Evolutionary conservation across 1,140 invertebrate species (phyloP).

Genomic region (Bombyx mandarina): DNA sequence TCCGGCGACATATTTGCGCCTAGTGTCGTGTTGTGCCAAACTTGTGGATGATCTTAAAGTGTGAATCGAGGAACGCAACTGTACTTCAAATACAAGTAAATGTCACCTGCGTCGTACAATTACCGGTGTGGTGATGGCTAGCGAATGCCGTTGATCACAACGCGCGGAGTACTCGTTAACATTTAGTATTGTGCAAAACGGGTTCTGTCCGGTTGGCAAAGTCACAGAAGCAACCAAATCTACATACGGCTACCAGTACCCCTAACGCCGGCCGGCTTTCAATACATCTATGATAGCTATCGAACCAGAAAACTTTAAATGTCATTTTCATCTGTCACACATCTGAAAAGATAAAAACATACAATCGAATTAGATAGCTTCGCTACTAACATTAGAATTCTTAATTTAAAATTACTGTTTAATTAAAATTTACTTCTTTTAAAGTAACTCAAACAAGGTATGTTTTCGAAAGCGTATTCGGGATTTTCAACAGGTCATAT

Average conservation of each 20-base stretch:
- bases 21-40: conserved; percentile 61
- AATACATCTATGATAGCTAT: conserved; percentile 2
- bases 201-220: conserved; percentile 32
- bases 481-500: no score
- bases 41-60: conserved; percentile 34
- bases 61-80: conserved; percentile 24
- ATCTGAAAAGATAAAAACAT: no score
- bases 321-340: no score
- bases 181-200: conserved; percentile 41
- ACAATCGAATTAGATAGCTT: no score
- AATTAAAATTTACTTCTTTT: no score
- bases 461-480: no score
- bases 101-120: conserved; percentile 37
- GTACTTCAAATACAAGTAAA: conserved; percentile 48
- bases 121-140: conserved; percentile 42
- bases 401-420: no score
- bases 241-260: conserved; percentile 25
- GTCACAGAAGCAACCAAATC: conserved; percentile 37
- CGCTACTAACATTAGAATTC: no score
- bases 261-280: conserved; percentile 28
- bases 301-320: neutral
- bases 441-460: no score
- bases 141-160: conserved; percentile 40
- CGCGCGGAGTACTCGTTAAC: conserved; percentile 37
- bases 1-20: conserved; percentile 27